phyloP scores from a whole-genome alignment of 64 coral and sea anemone species.

The Hydrozoanthus tunicans region DNA sequence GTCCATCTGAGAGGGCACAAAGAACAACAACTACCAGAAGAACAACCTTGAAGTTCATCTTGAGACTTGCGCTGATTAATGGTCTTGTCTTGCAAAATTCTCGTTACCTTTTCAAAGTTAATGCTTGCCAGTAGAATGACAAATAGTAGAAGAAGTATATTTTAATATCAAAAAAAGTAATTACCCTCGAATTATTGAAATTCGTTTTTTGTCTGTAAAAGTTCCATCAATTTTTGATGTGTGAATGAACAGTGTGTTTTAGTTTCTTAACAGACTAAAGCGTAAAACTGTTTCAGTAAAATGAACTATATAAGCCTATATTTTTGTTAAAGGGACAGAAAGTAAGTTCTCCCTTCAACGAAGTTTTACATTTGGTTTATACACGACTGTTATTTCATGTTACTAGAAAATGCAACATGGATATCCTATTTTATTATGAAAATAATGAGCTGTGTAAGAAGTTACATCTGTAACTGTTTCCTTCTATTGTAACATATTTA shows the following conservation, averaged over 20 bases:
- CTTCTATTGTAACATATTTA: too few relatives aligned
- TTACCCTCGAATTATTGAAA: not conserved
- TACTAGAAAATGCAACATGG: too few relatives aligned
- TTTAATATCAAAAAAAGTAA: not conserved
- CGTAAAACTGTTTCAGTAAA: not conserved
- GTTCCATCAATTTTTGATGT: not conserved
- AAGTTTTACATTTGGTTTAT: too few relatives aligned
- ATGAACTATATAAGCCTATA: too few relatives aligned
- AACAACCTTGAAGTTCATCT: not conserved
- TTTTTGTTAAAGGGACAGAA: too few relatives aligned
- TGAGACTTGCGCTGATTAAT: not conserved
- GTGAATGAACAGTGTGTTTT: not conserved
- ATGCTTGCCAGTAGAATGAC: not conserved
- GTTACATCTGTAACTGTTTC: too few relatives aligned
- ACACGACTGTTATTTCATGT: too few relatives aligned
- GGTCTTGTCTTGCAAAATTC: not conserved
- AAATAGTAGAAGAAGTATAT: not conserved
- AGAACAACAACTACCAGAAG: not conserved
- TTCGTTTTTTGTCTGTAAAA: not conserved
- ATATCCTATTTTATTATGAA: too few relatives aligned
- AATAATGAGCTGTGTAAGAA: too few relatives aligned
- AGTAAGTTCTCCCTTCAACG: too few relatives aligned
- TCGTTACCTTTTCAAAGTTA: not conserved
- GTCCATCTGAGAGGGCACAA: not conserved
- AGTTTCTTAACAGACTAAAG: not conserved